Evolutionary conservation across 2,113 vertebrate genomes (phyloP).

Genomic region (Tenebrosternarchus preto): DNA sequence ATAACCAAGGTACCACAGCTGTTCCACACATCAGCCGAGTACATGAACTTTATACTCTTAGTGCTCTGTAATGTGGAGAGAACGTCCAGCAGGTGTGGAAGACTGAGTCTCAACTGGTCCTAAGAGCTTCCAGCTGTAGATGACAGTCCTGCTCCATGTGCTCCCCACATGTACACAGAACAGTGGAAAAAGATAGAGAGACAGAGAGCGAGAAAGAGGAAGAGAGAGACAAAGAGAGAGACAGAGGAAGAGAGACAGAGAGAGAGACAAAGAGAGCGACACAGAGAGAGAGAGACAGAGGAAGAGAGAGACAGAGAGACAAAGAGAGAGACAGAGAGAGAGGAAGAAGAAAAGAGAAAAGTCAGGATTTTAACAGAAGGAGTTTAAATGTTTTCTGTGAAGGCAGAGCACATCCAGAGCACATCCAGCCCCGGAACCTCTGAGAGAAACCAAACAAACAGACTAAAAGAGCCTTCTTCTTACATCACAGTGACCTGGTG

Average conservation of each 20-base stretch:
- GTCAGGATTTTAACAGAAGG: conserved; percentile 36
- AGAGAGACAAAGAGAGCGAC: no score
- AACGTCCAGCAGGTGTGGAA: conserved; percentile 54
- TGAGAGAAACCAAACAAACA: conserved; percentile 40
- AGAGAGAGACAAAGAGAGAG: conserved; percentile 21
- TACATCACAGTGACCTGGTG: conserved; percentile 39
- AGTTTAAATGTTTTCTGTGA: conserved; percentile 46
- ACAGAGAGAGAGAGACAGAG: conserved; percentile 20
- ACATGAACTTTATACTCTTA: background rate
- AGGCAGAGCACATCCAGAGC: conserved; percentile 42
- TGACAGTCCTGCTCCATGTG: conserved; percentile 62
- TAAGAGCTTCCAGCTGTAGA: conserved; percentile 49
- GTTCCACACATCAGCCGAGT: background rate
- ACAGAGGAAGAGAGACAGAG: conserved; percentile 24
- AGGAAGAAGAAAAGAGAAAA: background rate
- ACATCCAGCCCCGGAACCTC: conserved; percentile 29
- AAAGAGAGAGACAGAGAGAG: conserved; percentile 11
- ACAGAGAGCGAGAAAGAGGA: no score
- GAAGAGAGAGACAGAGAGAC: conserved; percentile 41
- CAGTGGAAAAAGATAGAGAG: conserved; percentile 43
- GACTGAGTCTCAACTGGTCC: conserved; percentile 41
- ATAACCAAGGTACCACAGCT: no score
- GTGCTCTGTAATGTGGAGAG: conserved; percentile 18
- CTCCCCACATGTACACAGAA: conserved; percentile 61
- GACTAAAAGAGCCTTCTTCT: conserved; percentile 38